Evolutionary conservation across 2,113 vertebrate genomes (phyloP), one percentile per base, ranked within the genome.

Genomic region (Calypte anna): DNA sequence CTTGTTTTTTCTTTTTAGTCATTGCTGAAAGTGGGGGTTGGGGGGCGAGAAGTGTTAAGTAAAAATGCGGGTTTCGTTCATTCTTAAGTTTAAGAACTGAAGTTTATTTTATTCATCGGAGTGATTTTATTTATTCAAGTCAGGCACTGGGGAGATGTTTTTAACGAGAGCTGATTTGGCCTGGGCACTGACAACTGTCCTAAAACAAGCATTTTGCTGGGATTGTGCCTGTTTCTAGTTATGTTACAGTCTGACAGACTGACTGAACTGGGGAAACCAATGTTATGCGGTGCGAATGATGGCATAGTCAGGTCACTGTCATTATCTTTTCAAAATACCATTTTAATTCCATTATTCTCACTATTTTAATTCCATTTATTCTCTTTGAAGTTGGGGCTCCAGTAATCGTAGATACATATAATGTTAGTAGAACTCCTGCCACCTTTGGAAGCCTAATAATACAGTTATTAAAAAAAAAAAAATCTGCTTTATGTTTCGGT

Each of bases 31-130:
- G 44, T 0, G 12, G 33, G 33, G 11, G 4, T 28, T 21, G 0
- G 0, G 30, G n/a, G 46, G 6, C 18, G 11, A 21, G 27, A 43
- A 30, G 6, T 9, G 12, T 19, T 17, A 28, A 31, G 5, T 36
- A 25, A 58, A 90, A 58, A 4, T 0, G 1, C 14, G 12, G 0
- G 0, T 58, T 73, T n/a, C 10, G 1, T 40, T 84, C 14, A 3
- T 30, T 36, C 12, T 54, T 22, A 7, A 24, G 9, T 33, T 38
- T 14, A 38, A 16, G 9, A 62, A 24, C 5, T 5, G 30, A 3
- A 7, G 3, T 12, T 36, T 0, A 3, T 30, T 64, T 44, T 30
- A 4, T 9, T 14, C 9, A 7, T 21, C 13, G 3, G 54, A 33
- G 24, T 23, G 5, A 3, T 9, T 31, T 51, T 63, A 7, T 53